Conservation (phyloP, 2,113 vertebrate genomes). For the Sakesphorus luctuosus region DNA sequence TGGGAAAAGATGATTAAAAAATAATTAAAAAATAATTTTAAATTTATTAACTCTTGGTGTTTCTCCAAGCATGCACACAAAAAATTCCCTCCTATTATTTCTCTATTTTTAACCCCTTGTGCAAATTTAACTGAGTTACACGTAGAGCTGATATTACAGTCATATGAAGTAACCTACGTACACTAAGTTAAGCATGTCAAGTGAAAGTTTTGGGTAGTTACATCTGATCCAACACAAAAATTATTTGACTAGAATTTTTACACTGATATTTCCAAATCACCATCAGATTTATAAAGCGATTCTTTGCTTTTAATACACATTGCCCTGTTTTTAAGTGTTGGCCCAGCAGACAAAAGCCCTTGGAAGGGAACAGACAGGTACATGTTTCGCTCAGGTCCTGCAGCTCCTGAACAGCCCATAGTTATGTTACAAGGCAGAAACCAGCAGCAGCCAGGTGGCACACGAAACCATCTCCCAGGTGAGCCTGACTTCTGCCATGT, state of each 20-base stretch:
- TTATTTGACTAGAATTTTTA: neutral
- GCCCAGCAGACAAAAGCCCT: neutral
- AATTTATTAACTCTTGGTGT: neutral
- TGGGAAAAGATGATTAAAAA: neutral
- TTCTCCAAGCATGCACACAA: neutral
- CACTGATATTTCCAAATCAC: neutral
- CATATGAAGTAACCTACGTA: neutral
- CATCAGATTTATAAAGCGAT: neutral
- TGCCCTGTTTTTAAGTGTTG: neutral
- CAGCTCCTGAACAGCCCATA: neutral
- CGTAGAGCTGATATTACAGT: neutral
- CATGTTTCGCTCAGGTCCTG: neutral
- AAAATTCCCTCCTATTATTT: neutral
- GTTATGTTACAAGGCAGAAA: rapidly evolving
- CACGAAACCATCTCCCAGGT: neutral
- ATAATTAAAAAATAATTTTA: neutral
- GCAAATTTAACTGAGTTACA: neutral
- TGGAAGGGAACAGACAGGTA: neutral
- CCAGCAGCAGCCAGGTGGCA: neutral
- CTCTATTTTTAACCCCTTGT: neutral
- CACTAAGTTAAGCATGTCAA: neutral
- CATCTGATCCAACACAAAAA: neutral
- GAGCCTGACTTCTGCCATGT: neutral
- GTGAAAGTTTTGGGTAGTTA: neutral
- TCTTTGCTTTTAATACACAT: neutral